Percentiles rank a stretch among this genome's conserved stretches.
Evolutionary conservation across 2,888 invertebrate species (phyloP).

Genomic region (Sminthurinus aureus): DNA sequence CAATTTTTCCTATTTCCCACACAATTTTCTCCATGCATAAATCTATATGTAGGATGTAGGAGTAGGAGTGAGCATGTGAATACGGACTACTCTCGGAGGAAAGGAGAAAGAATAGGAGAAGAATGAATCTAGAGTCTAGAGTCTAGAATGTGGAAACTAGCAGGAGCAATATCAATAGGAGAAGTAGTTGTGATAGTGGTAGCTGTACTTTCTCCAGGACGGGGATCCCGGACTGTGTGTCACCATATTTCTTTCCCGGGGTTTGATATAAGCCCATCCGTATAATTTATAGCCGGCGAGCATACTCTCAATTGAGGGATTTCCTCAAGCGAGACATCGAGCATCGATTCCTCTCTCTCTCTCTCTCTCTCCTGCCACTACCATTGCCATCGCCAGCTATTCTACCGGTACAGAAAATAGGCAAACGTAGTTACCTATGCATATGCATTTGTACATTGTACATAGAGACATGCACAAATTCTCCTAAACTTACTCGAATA

Average conservation of each 20-base stretch:
- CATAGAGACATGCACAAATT: neutral
- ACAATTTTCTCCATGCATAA: neutral
- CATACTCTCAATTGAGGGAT: slow-evolving; percentile 60
- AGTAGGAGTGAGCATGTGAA: neutral
- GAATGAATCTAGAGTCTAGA: no score
- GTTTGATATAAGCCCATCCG: slow-evolving; percentile 60
- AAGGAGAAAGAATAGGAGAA: neutral
- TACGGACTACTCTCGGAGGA: no score
- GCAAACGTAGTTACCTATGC: no score
- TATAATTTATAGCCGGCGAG: slow-evolving; percentile 59
- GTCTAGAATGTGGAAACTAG: neutral
- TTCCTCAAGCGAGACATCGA: slow-evolving; percentile 60
- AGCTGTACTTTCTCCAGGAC: slow-evolving; percentile 35
- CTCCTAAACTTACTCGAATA: neutral
- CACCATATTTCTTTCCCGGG: slow-evolving; percentile 60
- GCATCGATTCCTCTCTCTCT: slow-evolving; percentile 57
- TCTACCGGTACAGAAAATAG: no score
- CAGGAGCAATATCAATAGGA: neutral
- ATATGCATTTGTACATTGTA: neutral
- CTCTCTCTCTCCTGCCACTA: slow-evolving; percentile 27
- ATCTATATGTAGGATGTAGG: no score
- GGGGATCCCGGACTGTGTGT: slow-evolving; percentile 52
- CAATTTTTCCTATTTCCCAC: neutral
- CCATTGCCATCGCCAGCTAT: slow-evolving; percentile 21
- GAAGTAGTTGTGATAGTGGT: neutral